A percentile compares a stretch with the other conserved stretches of the same genome.
phyloP scores from a whole-genome alignment of 2,888 invertebrate species.

The Mechanitis mazaeus region DNA sequence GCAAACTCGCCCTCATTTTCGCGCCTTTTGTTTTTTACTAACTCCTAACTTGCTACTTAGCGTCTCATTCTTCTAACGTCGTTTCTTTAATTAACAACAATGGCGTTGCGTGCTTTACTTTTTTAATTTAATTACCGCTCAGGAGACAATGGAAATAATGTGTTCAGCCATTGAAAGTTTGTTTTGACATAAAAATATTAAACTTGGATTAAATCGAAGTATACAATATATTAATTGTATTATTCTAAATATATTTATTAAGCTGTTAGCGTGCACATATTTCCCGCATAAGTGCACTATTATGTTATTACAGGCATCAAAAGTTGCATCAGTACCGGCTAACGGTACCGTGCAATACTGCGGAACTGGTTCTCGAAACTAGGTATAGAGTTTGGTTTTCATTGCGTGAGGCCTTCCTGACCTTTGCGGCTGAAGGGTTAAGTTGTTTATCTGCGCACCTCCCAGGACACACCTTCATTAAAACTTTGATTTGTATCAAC shows the following conservation, averaged over 20 bases:
- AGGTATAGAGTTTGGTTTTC: conserved; percentile 33
- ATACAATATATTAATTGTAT: conserved; percentile 4
- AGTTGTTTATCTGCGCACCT: conserved; percentile 43
- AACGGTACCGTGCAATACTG: conserved; percentile 68
- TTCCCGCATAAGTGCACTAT: conserved; percentile 55
- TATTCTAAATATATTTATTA: conserved; percentile 11
- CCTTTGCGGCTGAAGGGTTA: conserved; percentile 54
- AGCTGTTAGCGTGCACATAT: conserved; percentile 7
- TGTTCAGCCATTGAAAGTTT: conserved; percentile 58
- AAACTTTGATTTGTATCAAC: conserved; percentile 29
- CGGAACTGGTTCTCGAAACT: conserved; percentile 60
- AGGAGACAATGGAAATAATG: conserved; percentile 66
- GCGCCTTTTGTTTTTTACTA: conserved; percentile 55
- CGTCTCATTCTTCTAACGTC: conserved; percentile 62
- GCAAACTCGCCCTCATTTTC: conserved; percentile 55
- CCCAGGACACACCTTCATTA: conserved; percentile 31
- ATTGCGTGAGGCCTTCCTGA: conserved; percentile 59
- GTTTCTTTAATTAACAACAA: conserved; percentile 74
- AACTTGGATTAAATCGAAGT: conserved; percentile 9
- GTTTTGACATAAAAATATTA: conserved; percentile 29
- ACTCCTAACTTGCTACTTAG: conserved; percentile 71
- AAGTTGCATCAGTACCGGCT: conserved; percentile 67
- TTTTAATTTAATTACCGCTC: conserved; percentile 69
- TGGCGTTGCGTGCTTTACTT: conserved; percentile 72
- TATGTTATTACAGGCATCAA: conserved; percentile 72